Conservation (phyloP, 2,797 vertebrate genomes). For the Acrossocheilus wenchowensis region DNA sequence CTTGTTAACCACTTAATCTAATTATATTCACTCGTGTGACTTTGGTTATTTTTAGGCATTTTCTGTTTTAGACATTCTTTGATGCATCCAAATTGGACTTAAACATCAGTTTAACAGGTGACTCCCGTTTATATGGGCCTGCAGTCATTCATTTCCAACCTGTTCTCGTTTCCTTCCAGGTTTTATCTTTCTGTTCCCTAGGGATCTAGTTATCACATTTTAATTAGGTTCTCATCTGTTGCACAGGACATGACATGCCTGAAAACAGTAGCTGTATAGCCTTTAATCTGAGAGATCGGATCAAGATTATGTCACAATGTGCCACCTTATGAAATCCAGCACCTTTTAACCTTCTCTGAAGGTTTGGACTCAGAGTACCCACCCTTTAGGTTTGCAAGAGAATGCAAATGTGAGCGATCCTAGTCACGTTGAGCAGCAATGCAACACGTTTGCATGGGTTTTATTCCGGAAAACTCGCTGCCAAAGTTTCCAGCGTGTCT, state of each 20-base stretch:
- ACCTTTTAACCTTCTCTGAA: neutral
- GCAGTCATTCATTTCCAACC: neutral
- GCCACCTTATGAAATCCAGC: neutral
- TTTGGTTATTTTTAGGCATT: conserved; percentile 51
- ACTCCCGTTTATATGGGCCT: neutral
- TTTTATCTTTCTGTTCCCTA: conserved; percentile 20
- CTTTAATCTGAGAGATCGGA: conserved; percentile 19
- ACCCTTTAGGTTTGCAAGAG: neutral
- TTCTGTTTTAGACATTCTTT: conserved; percentile 2
- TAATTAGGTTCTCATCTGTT: conserved; percentile 16
- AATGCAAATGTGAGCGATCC: neutral
- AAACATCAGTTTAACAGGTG: neutral
- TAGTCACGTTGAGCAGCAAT: neutral
- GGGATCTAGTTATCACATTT: conserved; percentile 27
- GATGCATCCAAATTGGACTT: neutral
- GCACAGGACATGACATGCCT: conserved; percentile 1
- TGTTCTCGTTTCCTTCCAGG: conserved; percentile 12
- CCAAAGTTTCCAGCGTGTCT: neutral
- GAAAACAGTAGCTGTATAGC: conserved; percentile 9
- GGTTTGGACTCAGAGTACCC: neutral
- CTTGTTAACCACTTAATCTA: conserved; percentile 52
- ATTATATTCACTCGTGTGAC: conserved; percentile 47
- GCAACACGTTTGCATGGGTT: conserved; percentile 15
- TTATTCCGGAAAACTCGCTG: neutral
- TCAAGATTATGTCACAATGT: neutral